Percentiles rank a stretch among this genome's conserved stretches.
These are phyloP conservation scores for Laticauda laticaudata DNA, from an alignment of 2,113 vertebrate genomes.

Conservation along the genomic window DNA sequence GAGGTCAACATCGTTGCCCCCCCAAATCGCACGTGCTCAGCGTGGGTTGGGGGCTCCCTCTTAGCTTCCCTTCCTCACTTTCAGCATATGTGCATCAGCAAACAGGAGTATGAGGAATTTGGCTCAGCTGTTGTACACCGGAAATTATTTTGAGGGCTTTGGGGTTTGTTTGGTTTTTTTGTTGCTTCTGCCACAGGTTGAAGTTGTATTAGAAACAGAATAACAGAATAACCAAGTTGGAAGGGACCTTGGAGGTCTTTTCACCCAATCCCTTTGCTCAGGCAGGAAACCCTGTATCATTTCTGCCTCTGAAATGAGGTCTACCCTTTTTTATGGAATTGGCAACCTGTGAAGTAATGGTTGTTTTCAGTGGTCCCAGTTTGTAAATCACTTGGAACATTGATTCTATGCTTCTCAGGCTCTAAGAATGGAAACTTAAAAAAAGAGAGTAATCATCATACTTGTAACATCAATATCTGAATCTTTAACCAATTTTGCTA, in stretches of 20 bases:
- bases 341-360: not conserved
- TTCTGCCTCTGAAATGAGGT: not conserved
- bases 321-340: not conserved
- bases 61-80: slow-evolving; percentile 73
- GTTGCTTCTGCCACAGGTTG: not conserved
- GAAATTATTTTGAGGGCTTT: slow-evolving; percentile 69
- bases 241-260: no score
- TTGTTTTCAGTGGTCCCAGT: not conserved
- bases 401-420: not conserved
- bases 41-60: slow-evolving; percentile 72
- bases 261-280: no score
- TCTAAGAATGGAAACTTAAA: not conserved
- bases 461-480: not conserved
- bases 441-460: not conserved
- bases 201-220: not conserved
- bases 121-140: slow-evolving; percentile 70
- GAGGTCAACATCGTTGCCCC: slow-evolving; percentile 71
- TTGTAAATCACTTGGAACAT: not conserved
- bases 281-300: no score
- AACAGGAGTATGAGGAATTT: slow-evolving; percentile 74
- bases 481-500: not conserved
- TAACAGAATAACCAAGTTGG: not conserved
- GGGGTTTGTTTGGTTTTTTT: not conserved
- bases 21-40: slow-evolving; percentile 61
- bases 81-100: slow-evolving; percentile 78